Base-by-base conservation (phyloP, 1,140 invertebrate genomes). In the Caenorhabditis remanei region DNA sequence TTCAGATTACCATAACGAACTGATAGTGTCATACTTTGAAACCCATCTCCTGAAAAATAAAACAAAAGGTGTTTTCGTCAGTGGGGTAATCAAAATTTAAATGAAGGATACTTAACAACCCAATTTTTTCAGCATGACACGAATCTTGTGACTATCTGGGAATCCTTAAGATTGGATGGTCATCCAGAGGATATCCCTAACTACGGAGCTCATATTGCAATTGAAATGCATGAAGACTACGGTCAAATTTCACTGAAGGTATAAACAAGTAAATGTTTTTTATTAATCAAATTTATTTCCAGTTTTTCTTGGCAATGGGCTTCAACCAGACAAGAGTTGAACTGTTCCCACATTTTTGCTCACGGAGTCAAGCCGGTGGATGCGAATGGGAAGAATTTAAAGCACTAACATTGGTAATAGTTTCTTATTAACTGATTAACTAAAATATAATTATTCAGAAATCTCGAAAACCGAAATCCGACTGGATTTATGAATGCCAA, bases 101-200 rank as follows among this genome's bases (percentile, higher is more conserved):
- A n/a, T n/a, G n/a, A n/a, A n/a, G n/a, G n/a, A n/a, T n/a, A n/a
- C n/a, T n/a, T n/a, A 2, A 24, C 11, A 24, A n/a, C 0, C 4
- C 46, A 32, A 6, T 16, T 46, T 71, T 50, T 79, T 46, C 24
- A 79, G 71, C 71, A 79, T 24, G 71, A 79, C 71, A 79, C 71
- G 24, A 79, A 79, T 50, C 46, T 79, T 21, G 71, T 79, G 7
- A 79, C 71, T 4, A 79, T 79, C 24, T 79, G 71, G 71, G 71
- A 79, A 53, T 79, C 71, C 24, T n/a, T 79, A 13, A 46, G 71
- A 11, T 14, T 79, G 41, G 71, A 79, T 79, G 71, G 71, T 0
- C 71, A 79, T 50, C 71, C 71, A 6, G 46, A 79, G 53, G 71
- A 79, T 50, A 79, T 79, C 53, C 71, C 71, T 53, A 79, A 79